phyloP scores from a whole-genome alignment of 2,113 vertebrate genomes.

The Osmerus eperlanus region DNA sequence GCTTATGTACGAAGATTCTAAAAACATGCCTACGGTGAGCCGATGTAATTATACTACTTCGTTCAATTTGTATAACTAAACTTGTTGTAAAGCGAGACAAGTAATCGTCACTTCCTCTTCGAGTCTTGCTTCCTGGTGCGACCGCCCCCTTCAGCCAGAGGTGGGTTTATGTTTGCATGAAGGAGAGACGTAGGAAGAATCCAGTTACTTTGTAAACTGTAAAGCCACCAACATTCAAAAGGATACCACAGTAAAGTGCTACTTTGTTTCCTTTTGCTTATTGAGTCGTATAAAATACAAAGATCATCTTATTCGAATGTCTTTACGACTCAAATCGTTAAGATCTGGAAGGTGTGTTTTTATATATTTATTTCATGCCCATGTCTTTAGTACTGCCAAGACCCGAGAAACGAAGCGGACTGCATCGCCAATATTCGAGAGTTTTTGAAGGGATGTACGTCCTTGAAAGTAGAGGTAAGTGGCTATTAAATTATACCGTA shows the following conservation, averaged over 20 bases:
- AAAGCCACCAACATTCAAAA: neutral
- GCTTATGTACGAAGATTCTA: too few species aligned
- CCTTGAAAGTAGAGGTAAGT: constrained; percentile 92
- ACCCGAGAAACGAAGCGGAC: constrained; percentile 86
- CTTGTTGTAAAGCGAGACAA: constrained; percentile 16
- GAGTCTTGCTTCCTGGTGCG: constrained; percentile 45
- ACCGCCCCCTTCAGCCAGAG: constrained; percentile 28
- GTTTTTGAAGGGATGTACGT: constrained; percentile 85
- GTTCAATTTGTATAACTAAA: too few species aligned
- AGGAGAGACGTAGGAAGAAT: constrained; percentile 42
- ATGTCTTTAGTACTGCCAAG: constrained; percentile 80
- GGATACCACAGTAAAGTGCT: neutral
- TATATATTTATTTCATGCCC: constrained; percentile 40
- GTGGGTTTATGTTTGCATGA: constrained; percentile 38
- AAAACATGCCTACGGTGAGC: too few species aligned
- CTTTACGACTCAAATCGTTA: neutral
- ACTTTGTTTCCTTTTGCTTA: neutral
- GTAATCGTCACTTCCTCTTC: constrained; percentile 70
- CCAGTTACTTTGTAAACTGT: constrained; percentile 44
- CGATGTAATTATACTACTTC: too few species aligned
- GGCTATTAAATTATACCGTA: neutral
- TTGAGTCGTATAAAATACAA: neutral
- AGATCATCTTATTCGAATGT: neutral
- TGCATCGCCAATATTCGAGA: constrained; percentile 86
- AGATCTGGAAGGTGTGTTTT: constrained; percentile 30